Evolutionary conservation across 2,113 vertebrate genomes (phyloP), one percentile per base, ranked within the genome.

Genomic region (Orthonyx spaldingii): DNA sequence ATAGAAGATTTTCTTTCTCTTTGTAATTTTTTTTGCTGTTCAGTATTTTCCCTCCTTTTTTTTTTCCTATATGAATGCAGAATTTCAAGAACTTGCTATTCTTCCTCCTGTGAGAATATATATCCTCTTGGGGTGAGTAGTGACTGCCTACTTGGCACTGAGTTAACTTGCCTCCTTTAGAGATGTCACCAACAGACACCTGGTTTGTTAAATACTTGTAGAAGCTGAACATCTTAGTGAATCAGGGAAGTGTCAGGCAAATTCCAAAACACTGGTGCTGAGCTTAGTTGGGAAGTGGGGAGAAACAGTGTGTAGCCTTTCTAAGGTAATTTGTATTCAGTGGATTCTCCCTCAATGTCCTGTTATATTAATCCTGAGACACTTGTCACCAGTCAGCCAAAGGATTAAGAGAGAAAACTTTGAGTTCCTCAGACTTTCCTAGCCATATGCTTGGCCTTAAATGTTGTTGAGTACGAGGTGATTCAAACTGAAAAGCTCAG

Each of bases 401-500:
- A 69, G 81, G 81, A 93, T 90, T 94, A 93, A 92, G 89, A 87
- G 56, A 88, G 92, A 93, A 96, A 92, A 93, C 84, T 94, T 92
- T 46, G 77, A 91, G 72, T 94, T 92, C 63, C 80, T 94, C 83
- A 84, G 75, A 91, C 56, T 96, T 88, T 84, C 46, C 63, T 63
- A 79, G 71, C 89, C 84, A 83, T 93, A 76, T 91, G 74, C 66
- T 90, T 87, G 92, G 86, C 91, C 81, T 95, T 96, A 84, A 91
- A 89, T 74, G 83, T 90, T 90, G 64, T 75, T 88, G 70, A 93
- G 37, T 75, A 81, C 46, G 71, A 94, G 88, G 83, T 94, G 92
- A 84, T 85, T 85, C 77, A 94, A 91, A 95, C n/a, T 92, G 74
- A 93, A 93, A 90, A 93, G 56, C 92, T 95, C 96, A 93, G 85